These are phyloP conservation scores for Hirtodrosophila histrioides DNA, from an alignment of 2,888 invertebrate genomes.

Conservation along the genomic window DNA sequence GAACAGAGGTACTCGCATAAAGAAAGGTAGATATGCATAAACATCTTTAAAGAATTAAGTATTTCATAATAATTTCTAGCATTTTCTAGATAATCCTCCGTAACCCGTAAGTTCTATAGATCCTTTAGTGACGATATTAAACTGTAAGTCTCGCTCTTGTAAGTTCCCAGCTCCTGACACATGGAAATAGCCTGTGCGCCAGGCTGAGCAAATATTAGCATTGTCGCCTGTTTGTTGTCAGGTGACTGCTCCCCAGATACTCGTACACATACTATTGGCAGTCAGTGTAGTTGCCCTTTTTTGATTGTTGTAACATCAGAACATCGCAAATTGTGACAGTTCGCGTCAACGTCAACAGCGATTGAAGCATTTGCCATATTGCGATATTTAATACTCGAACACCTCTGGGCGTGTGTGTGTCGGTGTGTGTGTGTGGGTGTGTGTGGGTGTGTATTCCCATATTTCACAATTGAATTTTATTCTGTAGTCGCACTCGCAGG, in stretches of 20 bases:
- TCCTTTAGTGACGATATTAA: too few relatives aligned
- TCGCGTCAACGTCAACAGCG: conserved; percentile 26
- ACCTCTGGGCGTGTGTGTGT: conserved; percentile 1
- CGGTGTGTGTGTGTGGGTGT: neutral
- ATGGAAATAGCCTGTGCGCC: too few relatives aligned
- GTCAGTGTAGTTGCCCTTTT: conserved; percentile 8
- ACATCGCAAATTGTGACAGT: conserved; percentile 11
- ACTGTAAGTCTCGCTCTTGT: too few relatives aligned
- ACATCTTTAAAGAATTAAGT: too few relatives aligned
- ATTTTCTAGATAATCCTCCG: too few relatives aligned
- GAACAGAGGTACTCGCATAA: too few relatives aligned
- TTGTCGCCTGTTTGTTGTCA: neutral
- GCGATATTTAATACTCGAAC: conserved; percentile 20
- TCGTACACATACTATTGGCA: conserved; percentile 13
- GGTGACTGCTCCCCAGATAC: conserved; percentile 4
- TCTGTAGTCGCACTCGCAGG: neutral
- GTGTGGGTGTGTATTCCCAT: conserved; percentile 11
- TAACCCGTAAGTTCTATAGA: too few relatives aligned
- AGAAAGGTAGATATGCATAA: too few relatives aligned
- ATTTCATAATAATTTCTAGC: too few relatives aligned
- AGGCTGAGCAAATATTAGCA: conserved; percentile 1
- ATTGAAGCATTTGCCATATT: conserved; percentile 28
- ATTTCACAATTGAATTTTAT: conserved; percentile 26
- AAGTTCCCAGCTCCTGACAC: too few relatives aligned
- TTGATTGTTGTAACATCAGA: conserved; percentile 13